Evolutionary conservation across 2,113 vertebrate species (phyloP).

Genomic region (Cryptomyrus ogoouensis): DNA sequence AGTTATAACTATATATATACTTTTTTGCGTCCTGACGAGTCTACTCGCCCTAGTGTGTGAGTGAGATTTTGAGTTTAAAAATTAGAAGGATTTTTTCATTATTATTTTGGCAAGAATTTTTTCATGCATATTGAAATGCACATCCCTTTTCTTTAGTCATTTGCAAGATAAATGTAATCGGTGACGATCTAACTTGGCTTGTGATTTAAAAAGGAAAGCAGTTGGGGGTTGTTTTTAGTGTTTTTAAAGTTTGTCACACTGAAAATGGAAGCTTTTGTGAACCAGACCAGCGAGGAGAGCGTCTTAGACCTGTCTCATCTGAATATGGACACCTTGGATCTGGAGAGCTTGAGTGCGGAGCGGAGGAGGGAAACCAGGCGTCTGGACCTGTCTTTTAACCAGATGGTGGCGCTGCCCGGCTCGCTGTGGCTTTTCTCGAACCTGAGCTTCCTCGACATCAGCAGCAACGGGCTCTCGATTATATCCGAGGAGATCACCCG

Average conservation of each 20-base stretch:
- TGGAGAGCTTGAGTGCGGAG: slow-evolving; percentile 55
- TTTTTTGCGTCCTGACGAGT: neutral
- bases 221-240: neutral
- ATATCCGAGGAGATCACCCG: slow-evolving; percentile 73
- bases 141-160: neutral
- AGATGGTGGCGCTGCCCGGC: slow-evolving; percentile 62
- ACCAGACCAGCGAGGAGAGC: slow-evolving; percentile 41
- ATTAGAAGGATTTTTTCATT: neutral
- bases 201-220: neutral
- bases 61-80: neutral
- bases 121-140: neutral
- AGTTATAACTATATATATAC: neutral
- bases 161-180: slow-evolving; percentile 4
- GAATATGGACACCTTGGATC: slow-evolving; percentile 54
- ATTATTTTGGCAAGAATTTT: neutral
- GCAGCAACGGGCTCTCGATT: slow-evolving; percentile 72
- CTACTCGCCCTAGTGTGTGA: neutral
- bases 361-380: slow-evolving; percentile 63
- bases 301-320: slow-evolving; percentile 69
- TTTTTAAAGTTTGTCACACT: neutral
- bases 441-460: slow-evolving; percentile 83
- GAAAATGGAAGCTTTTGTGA: slow-evolving; percentile 59
- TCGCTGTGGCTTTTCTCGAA: slow-evolving; percentile 68
- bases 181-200: neutral
- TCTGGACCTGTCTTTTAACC: slow-evolving; percentile 73